Base-by-base conservation (phyloP, 2,113 vertebrate genomes). In the Ovibos moschatus region DNA sequence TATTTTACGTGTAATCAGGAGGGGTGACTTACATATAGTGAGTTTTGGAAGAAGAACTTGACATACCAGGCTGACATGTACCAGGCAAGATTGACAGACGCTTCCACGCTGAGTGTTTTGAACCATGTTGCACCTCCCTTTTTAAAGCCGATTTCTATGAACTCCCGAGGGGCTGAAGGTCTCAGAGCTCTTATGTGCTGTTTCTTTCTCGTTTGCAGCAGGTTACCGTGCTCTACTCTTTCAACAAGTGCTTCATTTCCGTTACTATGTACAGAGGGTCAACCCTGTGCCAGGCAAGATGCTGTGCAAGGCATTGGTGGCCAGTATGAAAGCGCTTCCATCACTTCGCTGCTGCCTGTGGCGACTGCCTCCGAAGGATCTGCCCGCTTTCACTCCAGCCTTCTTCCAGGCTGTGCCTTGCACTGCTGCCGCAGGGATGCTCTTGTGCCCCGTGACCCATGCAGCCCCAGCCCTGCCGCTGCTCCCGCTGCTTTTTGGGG, bases 11-110 rank as follows among this genome's bases (percentile, higher is more conserved):
- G 30, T 85, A 47, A 76, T 47, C 25, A 45, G 28, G 43, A 92
- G 25, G 58, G 30, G 45, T 79, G 74, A 67, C 51, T 67, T 87
- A 27, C 19, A 28, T 36, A 87, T 62, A 43, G 33, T 87, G 58
- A 67, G 9, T 53, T 93, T 88, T 91, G 50, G 87, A 95, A 95
- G 55, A 83, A 60, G 57, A 87, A 92, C 50, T 86, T 43, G 57
- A 78, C 36, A 4, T 28, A 55, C 40, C 7, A 51, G 40, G 45
- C 79, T 74, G 83, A 88, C 43, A 27, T 19, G 60, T 81, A 40
- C n/a, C 15, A 79, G 51, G 43, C 36, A 30, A 53, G 51, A 7
- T 28, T 79, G 27, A 30, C 12, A 76, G 51, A 21, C 23, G 28
- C 58, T 78, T 91, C 57, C 4, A 53, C 11, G 6, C 21, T 53